Conservation (phyloP, 1,140 invertebrate species). For the Pissodes strobi region DNA sequence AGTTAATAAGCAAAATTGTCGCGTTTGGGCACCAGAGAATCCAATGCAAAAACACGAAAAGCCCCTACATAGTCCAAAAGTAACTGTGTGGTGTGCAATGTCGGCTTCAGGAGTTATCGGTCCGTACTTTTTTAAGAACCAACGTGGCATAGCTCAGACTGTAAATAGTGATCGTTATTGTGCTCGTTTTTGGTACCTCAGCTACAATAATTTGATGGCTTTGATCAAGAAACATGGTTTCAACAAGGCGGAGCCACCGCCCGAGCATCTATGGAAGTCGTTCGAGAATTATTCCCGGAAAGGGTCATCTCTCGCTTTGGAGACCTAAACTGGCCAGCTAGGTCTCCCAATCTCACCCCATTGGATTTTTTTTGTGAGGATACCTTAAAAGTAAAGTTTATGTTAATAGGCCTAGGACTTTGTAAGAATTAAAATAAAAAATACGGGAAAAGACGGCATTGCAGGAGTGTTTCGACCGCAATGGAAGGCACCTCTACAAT, state of each 20-base stretch:
- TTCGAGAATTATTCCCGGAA: background rate
- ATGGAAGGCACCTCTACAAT: too few relatives aligned
- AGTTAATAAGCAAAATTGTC: too few relatives aligned
- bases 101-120: conserved; percentile 42
- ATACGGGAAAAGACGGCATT: too few relatives aligned
- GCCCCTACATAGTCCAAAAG: conserved; percentile 23
- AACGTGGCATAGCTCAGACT: background rate
- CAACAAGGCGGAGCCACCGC: background rate
- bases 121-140: conserved; percentile 40
- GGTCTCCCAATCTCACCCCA: background rate
- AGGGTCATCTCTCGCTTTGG: background rate
- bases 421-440: background rate
- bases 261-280: background rate
- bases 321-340: background rate
- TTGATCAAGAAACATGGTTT: background rate
- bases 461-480: too few relatives aligned
- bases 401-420: background rate
- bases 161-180: background rate
- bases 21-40: too few relatives aligned
- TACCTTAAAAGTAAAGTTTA: conserved; percentile 5
- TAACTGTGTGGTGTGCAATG: conserved; percentile 22
- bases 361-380: background rate
- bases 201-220: background rate
- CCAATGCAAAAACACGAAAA: too few relatives aligned
- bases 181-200: background rate